phyloP scores from a whole-genome alignment of 30 jellyfish, hydroid and myxozoan species.

The Rhopilema esculentum region DNA sequence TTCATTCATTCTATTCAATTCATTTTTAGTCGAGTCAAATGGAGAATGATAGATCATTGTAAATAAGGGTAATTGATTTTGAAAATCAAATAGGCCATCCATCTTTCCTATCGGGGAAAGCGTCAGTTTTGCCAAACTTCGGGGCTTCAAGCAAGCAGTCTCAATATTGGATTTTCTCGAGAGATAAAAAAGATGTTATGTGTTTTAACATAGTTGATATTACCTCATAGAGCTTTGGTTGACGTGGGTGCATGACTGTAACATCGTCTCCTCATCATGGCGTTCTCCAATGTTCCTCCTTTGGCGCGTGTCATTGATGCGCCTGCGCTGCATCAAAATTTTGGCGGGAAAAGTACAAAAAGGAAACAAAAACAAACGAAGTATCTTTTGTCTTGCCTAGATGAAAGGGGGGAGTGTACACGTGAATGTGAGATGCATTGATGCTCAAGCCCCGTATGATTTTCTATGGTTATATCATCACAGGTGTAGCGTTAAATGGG shows the following conservation, averaged over 20 bases:
- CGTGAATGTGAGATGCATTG: background rate
- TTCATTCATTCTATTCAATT: no score
- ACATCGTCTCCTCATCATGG: slow-evolving; percentile 17
- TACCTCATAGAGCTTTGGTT: slow-evolving; percentile 64
- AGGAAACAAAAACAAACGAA: background rate
- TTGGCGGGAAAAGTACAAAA: slow-evolving; percentile 53
- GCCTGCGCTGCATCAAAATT: slow-evolving; percentile 52
- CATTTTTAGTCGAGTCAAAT: no score
- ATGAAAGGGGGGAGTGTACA: background rate
- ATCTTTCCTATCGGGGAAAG: background rate
- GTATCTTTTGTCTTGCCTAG: background rate
- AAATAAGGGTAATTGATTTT: background rate
- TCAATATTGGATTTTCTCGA: no score
- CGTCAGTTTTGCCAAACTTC: no score
- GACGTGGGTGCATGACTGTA: slow-evolving; percentile 64
- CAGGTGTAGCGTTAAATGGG: no score
- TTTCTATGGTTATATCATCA: no score
- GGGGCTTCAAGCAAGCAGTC: no score
- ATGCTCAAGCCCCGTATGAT: background rate
- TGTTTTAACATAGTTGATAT: no score
- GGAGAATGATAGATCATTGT: background rate
- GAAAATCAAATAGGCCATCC: background rate
- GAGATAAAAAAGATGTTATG: no score
- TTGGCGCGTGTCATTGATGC: slow-evolving; percentile 60
- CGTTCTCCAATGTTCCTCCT: slow-evolving; percentile 23